Base-by-base conservation (phyloP, 2,113 vertebrate genomes). In the Desmodus rotundus region DNA sequence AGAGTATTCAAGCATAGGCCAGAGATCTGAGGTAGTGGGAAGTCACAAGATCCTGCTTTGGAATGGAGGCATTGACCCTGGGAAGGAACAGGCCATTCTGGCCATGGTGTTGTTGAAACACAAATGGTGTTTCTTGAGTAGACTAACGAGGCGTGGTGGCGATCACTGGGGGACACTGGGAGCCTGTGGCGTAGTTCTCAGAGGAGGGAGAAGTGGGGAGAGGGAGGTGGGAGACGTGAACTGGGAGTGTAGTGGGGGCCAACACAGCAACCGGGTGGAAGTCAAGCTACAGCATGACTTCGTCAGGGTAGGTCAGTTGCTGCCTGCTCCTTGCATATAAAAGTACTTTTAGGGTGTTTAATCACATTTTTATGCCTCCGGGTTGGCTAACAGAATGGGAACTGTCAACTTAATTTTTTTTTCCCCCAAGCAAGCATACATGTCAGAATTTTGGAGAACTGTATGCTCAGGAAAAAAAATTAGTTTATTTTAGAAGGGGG, bases 401-500 rank as follows among this genome's bases (percentile, higher is more conserved):
- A 95, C 92, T 65, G 10, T 91, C 74, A 95, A 63, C 45, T 97
- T 63, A 68, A 94, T 12, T 26, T 28, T 94, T 96, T 96, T 97
- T 89, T 96, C 96, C 95, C 95, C 96, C 81, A 96, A 96, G 89
- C 78, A 91, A 83, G 93, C 78, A 73, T 81, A 90, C 93, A 97
- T 88, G 50, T 43, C 88, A 41, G 38, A 91, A 81, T 0, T 47
- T 95, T 96, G 93, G 38, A 92, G 97, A 97, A 95, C 68, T 87
- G 19, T 90, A n/a, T 41, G 3, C 56, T 82, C 68, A 82, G 83
- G 86, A 93, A 90, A 95, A 72, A 95, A 95, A 77, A 95, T 61
- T 24, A 20, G 47, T 47, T 91, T 80, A 87, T 58, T 95, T 89
- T 78, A 73, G 50, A 45, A 87, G 26, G 61, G 38, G 36, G 24